Conservation (phyloP, 2,888 invertebrate species). For the Phalera bucephala region DNA sequence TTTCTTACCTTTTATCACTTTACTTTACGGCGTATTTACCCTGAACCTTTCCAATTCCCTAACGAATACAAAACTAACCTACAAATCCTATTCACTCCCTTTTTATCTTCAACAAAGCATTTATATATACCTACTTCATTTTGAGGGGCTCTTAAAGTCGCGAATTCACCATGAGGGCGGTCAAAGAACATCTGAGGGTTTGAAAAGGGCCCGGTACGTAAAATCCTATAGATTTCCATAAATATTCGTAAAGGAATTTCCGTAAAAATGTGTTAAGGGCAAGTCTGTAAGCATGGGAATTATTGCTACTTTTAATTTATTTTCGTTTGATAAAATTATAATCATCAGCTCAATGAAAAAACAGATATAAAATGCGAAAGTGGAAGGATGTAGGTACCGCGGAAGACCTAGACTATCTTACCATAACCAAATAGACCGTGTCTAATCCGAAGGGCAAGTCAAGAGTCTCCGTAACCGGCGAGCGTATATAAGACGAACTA, state of each 20-base stretch:
- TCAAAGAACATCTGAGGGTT: background rate
- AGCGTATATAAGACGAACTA: too few species aligned
- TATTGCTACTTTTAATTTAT: too few species aligned
- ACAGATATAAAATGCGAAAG: too few species aligned
- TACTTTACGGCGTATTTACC: background rate
- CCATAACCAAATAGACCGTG: too few species aligned
- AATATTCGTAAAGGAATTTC: background rate
- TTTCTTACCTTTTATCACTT: too few species aligned
- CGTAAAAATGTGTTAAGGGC: slow-evolving; percentile 7
- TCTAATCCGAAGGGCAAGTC: too few species aligned
- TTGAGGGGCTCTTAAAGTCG: background rate
- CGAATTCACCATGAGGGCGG: background rate
- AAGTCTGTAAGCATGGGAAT: slow-evolving; percentile 8
- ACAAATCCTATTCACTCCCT: background rate
- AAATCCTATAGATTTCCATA: slow-evolving; percentile 5
- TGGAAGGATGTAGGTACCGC: too few species aligned
- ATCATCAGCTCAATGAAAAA: too few species aligned
- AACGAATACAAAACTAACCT: background rate
- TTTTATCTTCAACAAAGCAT: slow-evolving; percentile 1
- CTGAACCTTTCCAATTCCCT: background rate
- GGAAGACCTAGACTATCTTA: too few species aligned
- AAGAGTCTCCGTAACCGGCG: too few species aligned
- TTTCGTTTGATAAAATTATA: too few species aligned
- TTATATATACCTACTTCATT: background rate
- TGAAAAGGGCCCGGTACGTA: background rate